phyloP scores from a whole-genome alignment of 2,797 vertebrate species.

The Sibirionetta formosa region DNA sequence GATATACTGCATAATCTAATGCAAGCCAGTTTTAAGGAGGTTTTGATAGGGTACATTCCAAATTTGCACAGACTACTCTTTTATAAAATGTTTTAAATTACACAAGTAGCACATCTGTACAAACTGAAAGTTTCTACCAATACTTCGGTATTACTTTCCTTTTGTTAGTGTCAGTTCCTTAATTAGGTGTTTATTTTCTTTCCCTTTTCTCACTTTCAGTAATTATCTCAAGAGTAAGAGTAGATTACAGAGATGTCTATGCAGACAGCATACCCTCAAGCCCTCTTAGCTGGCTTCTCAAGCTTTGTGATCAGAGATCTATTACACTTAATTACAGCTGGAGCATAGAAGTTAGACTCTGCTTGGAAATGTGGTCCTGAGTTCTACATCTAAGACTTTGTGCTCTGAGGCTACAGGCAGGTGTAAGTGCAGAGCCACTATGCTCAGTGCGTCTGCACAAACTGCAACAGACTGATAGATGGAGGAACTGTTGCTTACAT shows the following conservation, averaged over 20 bases:
- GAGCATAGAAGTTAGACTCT: not conserved
- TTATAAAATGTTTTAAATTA: not conserved
- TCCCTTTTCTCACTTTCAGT: not conserved
- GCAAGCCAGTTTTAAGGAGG: not conserved
- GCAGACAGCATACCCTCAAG: not conserved
- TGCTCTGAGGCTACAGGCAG: not conserved
- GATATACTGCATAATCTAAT: not conserved
- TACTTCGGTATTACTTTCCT: not conserved
- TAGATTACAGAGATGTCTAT: not conserved
- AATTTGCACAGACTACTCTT: not conserved
- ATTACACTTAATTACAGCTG: not conserved
- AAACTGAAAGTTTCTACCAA: not conserved
- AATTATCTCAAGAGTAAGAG: not conserved
- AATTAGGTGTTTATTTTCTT: not conserved
- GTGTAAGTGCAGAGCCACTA: not conserved
- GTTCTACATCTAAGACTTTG: not conserved
- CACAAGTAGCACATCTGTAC: not conserved
- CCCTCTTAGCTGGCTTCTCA: not conserved
- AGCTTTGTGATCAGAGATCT: not conserved
- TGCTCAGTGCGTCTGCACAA: not conserved
- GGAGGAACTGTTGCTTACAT: not conserved
- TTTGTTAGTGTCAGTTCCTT: not conserved
- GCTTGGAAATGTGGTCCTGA: not conserved
- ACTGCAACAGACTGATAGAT: not conserved
- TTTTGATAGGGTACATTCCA: not conserved